Percentiles rank a stretch among this genome's conserved stretches.
Evolutionary conservation across 2,113 vertebrate species (phyloP).

Genomic region (Hippoglossus stenolepis): DNA sequence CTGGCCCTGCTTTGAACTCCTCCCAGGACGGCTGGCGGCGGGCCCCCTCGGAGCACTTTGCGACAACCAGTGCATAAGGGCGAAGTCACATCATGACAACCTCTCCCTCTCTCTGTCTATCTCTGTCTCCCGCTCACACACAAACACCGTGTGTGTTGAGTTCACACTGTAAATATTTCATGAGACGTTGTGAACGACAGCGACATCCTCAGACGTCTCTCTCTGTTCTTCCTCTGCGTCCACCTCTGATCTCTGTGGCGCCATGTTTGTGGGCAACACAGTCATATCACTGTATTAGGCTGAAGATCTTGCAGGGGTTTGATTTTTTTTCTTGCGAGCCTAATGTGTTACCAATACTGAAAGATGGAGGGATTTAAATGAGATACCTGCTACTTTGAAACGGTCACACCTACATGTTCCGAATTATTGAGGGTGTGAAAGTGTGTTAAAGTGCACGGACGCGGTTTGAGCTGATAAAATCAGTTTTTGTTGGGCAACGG

Average conservation of each 20-base stretch:
- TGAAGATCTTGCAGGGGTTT: not conserved
- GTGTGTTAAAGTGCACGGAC: not conserved
- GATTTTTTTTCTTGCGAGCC: not conserved
- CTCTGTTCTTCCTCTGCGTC: slow-evolving; percentile 33
- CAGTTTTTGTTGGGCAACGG: not conserved
- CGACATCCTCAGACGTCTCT: slow-evolving; percentile 57
- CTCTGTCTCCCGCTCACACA: not conserved
- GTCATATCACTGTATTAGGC: slow-evolving; percentile 2
- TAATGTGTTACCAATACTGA: slow-evolving; percentile 25
- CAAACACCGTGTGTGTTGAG: slow-evolving; percentile 19
- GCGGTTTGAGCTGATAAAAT: not conserved
- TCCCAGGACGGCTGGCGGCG: slow-evolving; percentile 51
- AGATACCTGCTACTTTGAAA: slow-evolving; percentile 37
- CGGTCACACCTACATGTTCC: slow-evolving; percentile 39
- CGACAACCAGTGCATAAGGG: slow-evolving; percentile 52
- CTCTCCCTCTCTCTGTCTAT: slow-evolving; percentile 36
- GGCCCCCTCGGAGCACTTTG: slow-evolving; percentile 68
- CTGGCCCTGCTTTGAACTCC: slow-evolving; percentile 79
- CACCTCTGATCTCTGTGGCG: slow-evolving; percentile 45
- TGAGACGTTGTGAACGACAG: slow-evolving; percentile 54
- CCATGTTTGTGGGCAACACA: slow-evolving; percentile 17
- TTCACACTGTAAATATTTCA: slow-evolving; percentile 70
- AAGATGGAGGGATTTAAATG: slow-evolving; percentile 11
- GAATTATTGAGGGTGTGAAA: slow-evolving; percentile 30
- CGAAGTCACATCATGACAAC: slow-evolving; percentile 54